A percentile compares a stretch with the other conserved stretches of the same genome.
Conservation (phyloP, 2,888 invertebrate genomes). For the Acleris literana region DNA sequence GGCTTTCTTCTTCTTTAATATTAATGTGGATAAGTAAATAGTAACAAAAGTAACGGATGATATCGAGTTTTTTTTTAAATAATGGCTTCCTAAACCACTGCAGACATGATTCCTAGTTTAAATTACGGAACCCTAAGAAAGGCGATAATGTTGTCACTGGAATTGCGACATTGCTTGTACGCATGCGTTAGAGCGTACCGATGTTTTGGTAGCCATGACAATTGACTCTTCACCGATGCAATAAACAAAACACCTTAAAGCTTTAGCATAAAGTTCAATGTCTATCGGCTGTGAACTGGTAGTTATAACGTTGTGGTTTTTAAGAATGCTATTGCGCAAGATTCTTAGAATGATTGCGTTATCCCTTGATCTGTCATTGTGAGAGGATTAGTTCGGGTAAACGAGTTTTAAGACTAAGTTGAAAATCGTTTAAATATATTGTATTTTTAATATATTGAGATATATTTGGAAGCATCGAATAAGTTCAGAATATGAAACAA, state of each 20-base stretch:
- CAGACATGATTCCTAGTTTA: background rate
- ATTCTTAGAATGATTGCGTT: slow-evolving; percentile 41
- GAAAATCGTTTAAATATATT: background rate
- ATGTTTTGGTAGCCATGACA: slow-evolving; percentile 46
- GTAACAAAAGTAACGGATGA: no score
- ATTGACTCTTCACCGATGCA: background rate
- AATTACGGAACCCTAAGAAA: slow-evolving; percentile 18
- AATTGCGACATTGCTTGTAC: slow-evolving; percentile 42
- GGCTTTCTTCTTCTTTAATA: no score
- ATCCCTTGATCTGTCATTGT: slow-evolving; percentile 28
- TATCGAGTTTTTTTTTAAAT: no score
- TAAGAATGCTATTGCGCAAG: slow-evolving; percentile 25
- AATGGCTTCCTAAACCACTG: no score
- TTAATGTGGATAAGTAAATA: no score
- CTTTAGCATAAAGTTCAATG: background rate
- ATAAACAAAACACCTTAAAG: background rate
- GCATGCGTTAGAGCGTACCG: slow-evolving; percentile 51
- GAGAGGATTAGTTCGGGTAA: slow-evolving; percentile 22
- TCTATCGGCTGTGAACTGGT: background rate
- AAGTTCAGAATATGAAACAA: no score
- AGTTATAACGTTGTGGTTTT: background rate
- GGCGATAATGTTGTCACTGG: slow-evolving; percentile 31
- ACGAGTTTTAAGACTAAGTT: slow-evolving; percentile 6
- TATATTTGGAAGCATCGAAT: background rate
- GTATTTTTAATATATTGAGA: background rate